A percentile compares a stretch with the other conserved stretches of the same genome.
phyloP scores from a whole-genome alignment of 2,888 invertebrate genomes.

The Leucania comma region DNA sequence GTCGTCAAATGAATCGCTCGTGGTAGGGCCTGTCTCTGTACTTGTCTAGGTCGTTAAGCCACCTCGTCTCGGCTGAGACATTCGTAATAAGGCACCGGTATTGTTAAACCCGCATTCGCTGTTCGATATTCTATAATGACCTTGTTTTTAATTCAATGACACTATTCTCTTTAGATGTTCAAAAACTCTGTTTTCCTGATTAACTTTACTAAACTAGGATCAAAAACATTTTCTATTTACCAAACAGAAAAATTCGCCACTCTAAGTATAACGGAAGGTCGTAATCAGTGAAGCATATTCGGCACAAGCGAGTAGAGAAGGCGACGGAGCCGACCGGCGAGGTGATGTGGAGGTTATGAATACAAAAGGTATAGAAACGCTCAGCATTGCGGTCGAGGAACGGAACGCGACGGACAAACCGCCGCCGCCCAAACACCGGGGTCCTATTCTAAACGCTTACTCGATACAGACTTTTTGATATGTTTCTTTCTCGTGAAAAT shows the following conservation, averaged over 20 bases:
- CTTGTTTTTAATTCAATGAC: neutral
- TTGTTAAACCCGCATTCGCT: neutral
- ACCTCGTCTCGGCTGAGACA: neutral
- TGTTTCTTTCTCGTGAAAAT: constrained; percentile 22
- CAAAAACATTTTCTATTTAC: constrained; percentile 16
- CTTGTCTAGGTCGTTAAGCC: too few species aligned
- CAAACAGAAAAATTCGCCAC: constrained; percentile 25
- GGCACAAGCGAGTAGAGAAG: constrained; percentile 72
- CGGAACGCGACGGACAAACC: constrained; percentile 80
- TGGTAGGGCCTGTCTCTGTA: too few species aligned
- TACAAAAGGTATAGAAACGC: constrained; percentile 81
- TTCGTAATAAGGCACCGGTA: neutral
- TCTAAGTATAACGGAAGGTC: constrained; percentile 69
- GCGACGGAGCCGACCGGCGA: constrained; percentile 61
- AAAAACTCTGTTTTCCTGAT: neutral
- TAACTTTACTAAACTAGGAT: neutral
- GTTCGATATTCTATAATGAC: neutral
- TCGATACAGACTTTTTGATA: constrained; percentile 1
- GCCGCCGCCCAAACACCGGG: constrained; percentile 66
- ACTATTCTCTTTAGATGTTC: neutral
- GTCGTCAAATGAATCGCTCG: too few species aligned
- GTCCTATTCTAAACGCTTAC: constrained; percentile 72
- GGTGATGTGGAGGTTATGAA: constrained; percentile 84
- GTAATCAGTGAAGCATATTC: constrained; percentile 73
- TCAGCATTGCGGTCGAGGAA: constrained; percentile 82